Percentiles rank a stretch among this genome's conserved stretches.
Conservation (phyloP, 2,113 vertebrate genomes). For the Rafetus swinhoei region DNA sequence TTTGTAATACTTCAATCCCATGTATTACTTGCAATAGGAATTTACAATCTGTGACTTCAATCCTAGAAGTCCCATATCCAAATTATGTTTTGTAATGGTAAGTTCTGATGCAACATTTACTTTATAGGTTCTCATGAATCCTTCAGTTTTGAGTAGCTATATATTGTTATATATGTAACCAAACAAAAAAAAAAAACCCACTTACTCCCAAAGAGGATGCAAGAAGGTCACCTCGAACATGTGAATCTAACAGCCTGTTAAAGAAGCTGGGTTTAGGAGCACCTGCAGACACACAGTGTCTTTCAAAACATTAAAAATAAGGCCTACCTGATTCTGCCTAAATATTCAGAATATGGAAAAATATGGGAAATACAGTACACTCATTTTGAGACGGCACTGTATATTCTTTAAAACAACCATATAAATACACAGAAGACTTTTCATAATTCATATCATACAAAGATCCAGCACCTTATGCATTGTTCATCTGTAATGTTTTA, state of each 20-base stretch:
- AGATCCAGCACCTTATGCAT: background rate
- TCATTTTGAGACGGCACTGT: background rate
- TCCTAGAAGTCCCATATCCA: background rate
- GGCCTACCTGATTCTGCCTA: background rate
- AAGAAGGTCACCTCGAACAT: background rate
- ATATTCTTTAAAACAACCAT: background rate
- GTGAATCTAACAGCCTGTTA: background rate
- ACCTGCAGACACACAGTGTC: background rate
- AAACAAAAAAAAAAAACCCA: background rate
- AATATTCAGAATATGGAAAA: background rate
- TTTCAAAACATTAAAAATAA: constrained; percentile 1
- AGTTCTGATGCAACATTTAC: background rate
- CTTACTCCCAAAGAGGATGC: background rate
- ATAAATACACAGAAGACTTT: background rate
- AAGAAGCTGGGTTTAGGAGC: background rate
- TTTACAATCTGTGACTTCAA: background rate
- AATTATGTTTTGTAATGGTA: background rate
- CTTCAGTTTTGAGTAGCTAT: background rate
- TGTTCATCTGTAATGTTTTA: background rate
- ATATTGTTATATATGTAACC: background rate
- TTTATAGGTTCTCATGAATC: background rate
- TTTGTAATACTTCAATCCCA: background rate
- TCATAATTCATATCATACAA: background rate
- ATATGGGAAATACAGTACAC: background rate
- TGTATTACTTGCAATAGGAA: background rate